phyloP scores from a whole-genome alignment of 2,113 vertebrate genomes.

The Lophius piscatorius region DNA sequence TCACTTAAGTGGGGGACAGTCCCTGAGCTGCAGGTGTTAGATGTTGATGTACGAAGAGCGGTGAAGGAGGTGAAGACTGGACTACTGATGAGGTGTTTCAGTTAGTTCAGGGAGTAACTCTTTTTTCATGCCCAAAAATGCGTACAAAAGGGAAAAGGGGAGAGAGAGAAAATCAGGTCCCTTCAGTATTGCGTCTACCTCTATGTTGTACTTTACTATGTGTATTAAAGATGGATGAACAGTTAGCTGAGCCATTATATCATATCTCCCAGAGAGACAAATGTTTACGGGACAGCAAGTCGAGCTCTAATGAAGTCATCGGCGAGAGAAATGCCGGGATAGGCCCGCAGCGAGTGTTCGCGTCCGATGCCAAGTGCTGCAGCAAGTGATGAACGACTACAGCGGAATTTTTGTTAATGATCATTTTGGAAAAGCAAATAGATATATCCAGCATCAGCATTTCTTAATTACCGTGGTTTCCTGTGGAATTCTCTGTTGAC shows the following conservation, averaged over 20 bases:
- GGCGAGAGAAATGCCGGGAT: conserved; percentile 61
- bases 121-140: too few relatives aligned
- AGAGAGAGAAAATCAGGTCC: neutral
- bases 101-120: too few relatives aligned
- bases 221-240: conserved; percentile 56
- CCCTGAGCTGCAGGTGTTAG: too few relatives aligned
- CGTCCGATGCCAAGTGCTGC: conserved; percentile 69
- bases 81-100: too few relatives aligned
- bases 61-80: too few relatives aligned
- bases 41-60: too few relatives aligned
- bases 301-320: conserved; percentile 71
- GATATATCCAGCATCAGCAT: conserved; percentile 77
- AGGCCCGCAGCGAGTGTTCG: conserved; percentile 41
- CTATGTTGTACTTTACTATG: conserved; percentile 31
- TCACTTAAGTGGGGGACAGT: too few relatives aligned
- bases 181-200: conserved; percentile 20
- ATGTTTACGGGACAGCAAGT: conserved; percentile 68
- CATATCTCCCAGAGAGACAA: conserved; percentile 65
- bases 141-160: too few relatives aligned
- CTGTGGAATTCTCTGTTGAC: conserved; percentile 78
- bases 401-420: conserved; percentile 68
- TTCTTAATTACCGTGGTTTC: conserved; percentile 78
- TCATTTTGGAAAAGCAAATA: conserved; percentile 80
- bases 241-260: conserved; percentile 51
- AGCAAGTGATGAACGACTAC: conserved; percentile 74